Conservation (phyloP, 2,888 invertebrate genomes). For the Drosophila testacea region DNA sequence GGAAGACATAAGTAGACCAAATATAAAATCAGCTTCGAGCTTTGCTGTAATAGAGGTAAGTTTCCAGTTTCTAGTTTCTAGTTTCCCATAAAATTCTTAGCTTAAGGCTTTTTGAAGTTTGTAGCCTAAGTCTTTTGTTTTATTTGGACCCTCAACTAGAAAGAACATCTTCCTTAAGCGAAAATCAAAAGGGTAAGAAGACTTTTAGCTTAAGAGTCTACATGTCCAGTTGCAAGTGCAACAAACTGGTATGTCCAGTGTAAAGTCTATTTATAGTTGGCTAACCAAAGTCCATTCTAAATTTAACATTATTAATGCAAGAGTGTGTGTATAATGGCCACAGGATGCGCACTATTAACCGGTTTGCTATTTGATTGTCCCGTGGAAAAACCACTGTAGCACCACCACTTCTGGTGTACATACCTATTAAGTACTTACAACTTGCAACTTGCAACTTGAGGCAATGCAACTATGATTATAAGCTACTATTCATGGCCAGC, state of each 20-base stretch:
- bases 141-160: slow-evolving; percentile 47
- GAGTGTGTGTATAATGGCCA: slow-evolving; percentile 30
- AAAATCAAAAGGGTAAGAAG: not conserved
- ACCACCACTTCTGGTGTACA: slow-evolving; percentile 70
- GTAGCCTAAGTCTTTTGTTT: slow-evolving; percentile 68
- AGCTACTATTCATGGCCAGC: slow-evolving; percentile 49
- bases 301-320: slow-evolving; percentile 64
- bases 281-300: slow-evolving; percentile 76
- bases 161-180: slow-evolving; percentile 58
- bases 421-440: slow-evolving; percentile 56
- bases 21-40: not conserved
- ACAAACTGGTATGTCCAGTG: slow-evolving; percentile 56
- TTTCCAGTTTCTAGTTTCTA: not conserved
- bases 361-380: slow-evolving; percentile 74
- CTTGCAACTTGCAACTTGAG: slow-evolving; percentile 23
- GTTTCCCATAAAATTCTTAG: not conserved
- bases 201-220: not conserved
- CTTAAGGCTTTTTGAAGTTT: slow-evolving; percentile 36
- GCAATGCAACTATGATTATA: slow-evolving; percentile 42
- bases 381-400: slow-evolving; percentile 31
- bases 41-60: not conserved
- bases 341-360: slow-evolving; percentile 74
- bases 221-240: slow-evolving; percentile 7
- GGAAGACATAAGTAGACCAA: too few species aligned
- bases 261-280: slow-evolving; percentile 62